Base-by-base conservation (phyloP, 2,797 vertebrate genomes). In the Trachops cirrhosus region DNA sequence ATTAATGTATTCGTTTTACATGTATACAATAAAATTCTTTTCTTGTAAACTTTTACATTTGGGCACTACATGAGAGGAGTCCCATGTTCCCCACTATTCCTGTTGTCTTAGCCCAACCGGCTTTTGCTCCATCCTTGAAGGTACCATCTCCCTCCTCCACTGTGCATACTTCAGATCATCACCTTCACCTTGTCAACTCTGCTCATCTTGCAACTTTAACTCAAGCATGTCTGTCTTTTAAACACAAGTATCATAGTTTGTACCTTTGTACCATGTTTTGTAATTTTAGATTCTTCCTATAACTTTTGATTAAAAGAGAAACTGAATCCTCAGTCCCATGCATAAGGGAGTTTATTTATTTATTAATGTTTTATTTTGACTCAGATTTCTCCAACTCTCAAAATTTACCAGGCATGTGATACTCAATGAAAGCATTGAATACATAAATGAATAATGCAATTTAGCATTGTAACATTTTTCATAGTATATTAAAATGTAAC, bases 51-150 rank as follows among this genome's bases (percentile, higher is more conserved):
- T 79, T 50, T 22, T 90, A 9, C 44, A 24, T 82, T 67, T 54
- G 39, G 34, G 14, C n/a, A 75, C 39, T 74, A 9, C 14, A 3
- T 68, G 6, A 70, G 14, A 37, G 34, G 6, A 50, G 21, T 84
- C 2, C 18, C 9, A 34, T 2, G 2, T 34, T 64, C 48, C 44
- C 1, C 16, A 0, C 26, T 9, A 4, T 1, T 46, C 3, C 71
- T 41, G 10, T 12, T 48, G 41, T 32, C n/a, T 6, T 24, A 24
- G 14, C 0, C 7, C 1, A 32, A 34, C 16, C 41, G n/a, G 14
- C 29, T 26, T 77, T 37, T 29, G 18, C 21, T 39, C 46, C 16
- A 18, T 15, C 26, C 59, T 67, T 9, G 18, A 59, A 15, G 39
- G 1, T 10, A 8, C 14, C 7, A 2, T 3, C 32, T 34, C 32